A percentile compares a stretch with the other conserved stretches of the same genome.
Conservation (phyloP, 2,113 vertebrate genomes). For the Semnopithecus entellus region DNA sequence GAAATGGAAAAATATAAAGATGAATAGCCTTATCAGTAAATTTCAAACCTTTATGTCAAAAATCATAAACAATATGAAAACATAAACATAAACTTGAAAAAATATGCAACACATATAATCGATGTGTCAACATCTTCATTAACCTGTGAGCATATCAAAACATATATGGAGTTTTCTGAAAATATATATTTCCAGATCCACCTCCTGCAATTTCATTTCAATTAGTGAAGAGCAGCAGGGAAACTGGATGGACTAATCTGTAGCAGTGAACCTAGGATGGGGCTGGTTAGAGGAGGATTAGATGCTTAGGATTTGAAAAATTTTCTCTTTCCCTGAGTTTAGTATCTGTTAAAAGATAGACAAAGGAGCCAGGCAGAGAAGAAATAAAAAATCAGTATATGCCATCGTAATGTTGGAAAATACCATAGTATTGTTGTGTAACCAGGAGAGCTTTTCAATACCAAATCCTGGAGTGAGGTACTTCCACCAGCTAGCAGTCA, state of each 20-base stretch:
- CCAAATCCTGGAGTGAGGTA: not conserved
- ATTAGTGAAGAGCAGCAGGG: not conserved
- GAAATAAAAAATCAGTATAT: not conserved
- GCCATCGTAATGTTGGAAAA: not conserved
- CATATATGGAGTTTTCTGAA: not conserved
- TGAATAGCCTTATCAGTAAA: not conserved
- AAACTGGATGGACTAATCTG: not conserved
- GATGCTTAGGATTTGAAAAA: not conserved
- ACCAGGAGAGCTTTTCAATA: not conserved
- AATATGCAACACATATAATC: not conserved
- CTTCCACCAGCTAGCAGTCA: not conserved
- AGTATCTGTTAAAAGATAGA: not conserved
- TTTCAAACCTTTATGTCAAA: not conserved
- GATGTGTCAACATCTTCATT: not conserved
- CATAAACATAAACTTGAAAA: not conserved
- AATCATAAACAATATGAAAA: constrained; percentile 25
- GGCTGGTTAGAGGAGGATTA: not conserved
- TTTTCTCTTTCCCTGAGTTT: not conserved
- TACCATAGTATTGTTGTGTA: not conserved
- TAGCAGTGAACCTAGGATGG: not conserved
- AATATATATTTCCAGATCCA: not conserved
- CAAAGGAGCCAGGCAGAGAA: not conserved
- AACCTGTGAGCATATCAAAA: not conserved
- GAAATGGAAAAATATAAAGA: not conserved
- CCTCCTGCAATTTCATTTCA: not conserved